A percentile compares a stretch with the other conserved stretches of the same genome.
Conservation (phyloP, 2,888 invertebrate genomes). For the Lypha dubia region DNA sequence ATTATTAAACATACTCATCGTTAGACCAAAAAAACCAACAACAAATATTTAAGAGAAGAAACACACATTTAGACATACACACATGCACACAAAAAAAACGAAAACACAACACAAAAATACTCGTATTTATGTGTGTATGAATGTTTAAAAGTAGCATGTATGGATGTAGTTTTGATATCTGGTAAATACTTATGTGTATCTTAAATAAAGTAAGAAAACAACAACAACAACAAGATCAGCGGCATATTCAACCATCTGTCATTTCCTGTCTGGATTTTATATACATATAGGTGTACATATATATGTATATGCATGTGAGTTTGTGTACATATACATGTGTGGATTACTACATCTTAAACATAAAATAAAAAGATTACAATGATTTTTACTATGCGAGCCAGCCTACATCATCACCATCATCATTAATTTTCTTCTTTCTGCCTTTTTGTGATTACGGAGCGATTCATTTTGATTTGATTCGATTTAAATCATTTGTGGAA, state of each 20-base stretch:
- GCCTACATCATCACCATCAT: conserved; percentile 52
- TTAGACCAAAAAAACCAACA: conserved; percentile 32
- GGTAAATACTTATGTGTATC: conserved; percentile 47
- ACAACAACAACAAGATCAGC: conserved; percentile 40
- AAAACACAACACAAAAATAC: neutral
- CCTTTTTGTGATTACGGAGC: conserved; percentile 32
- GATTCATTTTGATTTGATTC: conserved; percentile 52
- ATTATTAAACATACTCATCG: conserved; percentile 13
- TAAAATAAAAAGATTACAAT: conserved; percentile 49
- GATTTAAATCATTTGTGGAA: conserved; percentile 60
- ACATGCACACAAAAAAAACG: neutral
- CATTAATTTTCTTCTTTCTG: conserved; percentile 45
- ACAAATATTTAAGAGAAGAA: neutral
- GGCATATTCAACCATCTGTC: conserved; percentile 67
- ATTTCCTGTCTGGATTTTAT: conserved; percentile 70
- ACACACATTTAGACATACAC: conserved; percentile 9
- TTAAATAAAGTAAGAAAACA: conserved; percentile 39
- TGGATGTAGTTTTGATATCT: conserved; percentile 39
- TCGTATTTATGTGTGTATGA: conserved; percentile 39
- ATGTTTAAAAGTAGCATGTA: conserved; percentile 3
- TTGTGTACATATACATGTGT: conserved; percentile 21
- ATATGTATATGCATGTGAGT: no score
- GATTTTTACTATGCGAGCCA: conserved; percentile 54
- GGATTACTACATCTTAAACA: conserved; percentile 62
- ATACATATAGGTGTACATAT: neutral